Conservation (phyloP, 2,113 vertebrate genomes). For the Chaenogobius annularis region DNA sequence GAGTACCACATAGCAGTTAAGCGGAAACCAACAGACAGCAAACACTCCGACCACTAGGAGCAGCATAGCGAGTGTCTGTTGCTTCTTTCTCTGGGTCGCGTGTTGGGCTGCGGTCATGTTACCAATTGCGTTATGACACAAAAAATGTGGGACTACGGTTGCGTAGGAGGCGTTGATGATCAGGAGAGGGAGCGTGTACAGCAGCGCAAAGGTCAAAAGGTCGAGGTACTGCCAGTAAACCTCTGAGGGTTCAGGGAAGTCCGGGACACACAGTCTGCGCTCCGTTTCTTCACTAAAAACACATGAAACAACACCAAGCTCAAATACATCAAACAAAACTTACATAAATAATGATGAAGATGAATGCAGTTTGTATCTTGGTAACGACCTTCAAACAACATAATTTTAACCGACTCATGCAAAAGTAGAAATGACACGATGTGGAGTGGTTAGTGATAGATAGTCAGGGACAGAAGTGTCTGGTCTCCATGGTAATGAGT, state of each 20-base stretch:
- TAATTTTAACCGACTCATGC: background rate
- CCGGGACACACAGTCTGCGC: constrained; percentile 86
- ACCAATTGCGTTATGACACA: constrained; percentile 86
- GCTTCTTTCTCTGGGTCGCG: constrained; percentile 84
- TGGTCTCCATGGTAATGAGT: too few species aligned
- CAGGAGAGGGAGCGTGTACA: constrained; percentile 89
- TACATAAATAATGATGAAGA: background rate
- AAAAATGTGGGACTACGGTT: constrained; percentile 86
- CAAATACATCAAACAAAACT: background rate
- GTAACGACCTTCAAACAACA: background rate
- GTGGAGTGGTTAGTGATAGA: too few species aligned
- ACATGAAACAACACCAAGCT: background rate
- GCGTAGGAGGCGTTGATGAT: constrained; percentile 87
- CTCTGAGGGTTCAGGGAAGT: constrained; percentile 91
- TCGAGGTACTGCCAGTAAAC: constrained; percentile 94
- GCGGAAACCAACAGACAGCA: constrained; percentile 92
- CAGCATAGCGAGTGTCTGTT: constrained; percentile 91
- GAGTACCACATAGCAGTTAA: constrained; percentile 92
- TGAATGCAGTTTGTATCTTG: background rate
- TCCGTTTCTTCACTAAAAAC: constrained; percentile 79
- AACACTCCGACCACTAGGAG: constrained; percentile 90
- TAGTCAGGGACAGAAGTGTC: too few species aligned
- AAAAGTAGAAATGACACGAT: too few species aligned
- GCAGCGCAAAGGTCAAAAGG: constrained; percentile 86
- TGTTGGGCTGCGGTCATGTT: constrained; percentile 89